Evolutionary conservation across 2,888 invertebrate species (phyloP).

Genomic region (Pediacus dermestoides): DNA sequence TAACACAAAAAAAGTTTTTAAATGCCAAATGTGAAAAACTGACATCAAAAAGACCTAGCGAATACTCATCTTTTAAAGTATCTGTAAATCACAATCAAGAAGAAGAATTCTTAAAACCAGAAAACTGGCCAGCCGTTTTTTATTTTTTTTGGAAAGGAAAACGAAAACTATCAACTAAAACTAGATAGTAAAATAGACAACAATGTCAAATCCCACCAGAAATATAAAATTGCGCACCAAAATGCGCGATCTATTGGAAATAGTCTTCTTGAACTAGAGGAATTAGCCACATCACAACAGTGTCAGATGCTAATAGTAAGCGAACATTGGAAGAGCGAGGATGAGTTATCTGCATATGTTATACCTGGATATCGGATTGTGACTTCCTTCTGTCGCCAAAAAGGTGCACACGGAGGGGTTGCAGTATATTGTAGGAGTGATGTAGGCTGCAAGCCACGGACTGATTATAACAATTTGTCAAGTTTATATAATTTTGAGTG

Average conservation of each 20-base stretch:
- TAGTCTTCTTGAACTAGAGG: constrained; percentile 1
- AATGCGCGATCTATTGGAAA: constrained; percentile 2
- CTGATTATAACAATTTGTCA: background rate
- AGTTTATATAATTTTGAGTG: constrained; percentile 1
- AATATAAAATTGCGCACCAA: constrained; percentile 4
- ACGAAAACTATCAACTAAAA: too few species aligned
- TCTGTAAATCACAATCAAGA: too few species aligned
- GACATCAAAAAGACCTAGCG: too few species aligned
- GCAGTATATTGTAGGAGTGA: constrained; percentile 1
- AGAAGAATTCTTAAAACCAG: too few species aligned
- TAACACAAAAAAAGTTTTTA: too few species aligned
- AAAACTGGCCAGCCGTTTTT: too few species aligned
- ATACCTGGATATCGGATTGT: background rate
- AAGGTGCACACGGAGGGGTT: constrained; percentile 3
- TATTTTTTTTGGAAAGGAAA: too few species aligned
- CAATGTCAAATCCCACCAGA: too few species aligned
- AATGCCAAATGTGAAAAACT: too few species aligned
- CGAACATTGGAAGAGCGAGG: constrained; percentile 6
- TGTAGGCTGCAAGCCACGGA: constrained; percentile 1
- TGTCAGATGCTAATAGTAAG: background rate
- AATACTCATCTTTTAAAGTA: too few species aligned
- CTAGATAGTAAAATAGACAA: too few species aligned
- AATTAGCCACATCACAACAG: background rate
- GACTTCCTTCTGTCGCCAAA: background rate
- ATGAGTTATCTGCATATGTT: constrained; percentile 1